These are phyloP conservation scores for Nycticorax nycticorax DNA, from an alignment of 2,113 vertebrate species.

Conservation along the genomic window DNA sequence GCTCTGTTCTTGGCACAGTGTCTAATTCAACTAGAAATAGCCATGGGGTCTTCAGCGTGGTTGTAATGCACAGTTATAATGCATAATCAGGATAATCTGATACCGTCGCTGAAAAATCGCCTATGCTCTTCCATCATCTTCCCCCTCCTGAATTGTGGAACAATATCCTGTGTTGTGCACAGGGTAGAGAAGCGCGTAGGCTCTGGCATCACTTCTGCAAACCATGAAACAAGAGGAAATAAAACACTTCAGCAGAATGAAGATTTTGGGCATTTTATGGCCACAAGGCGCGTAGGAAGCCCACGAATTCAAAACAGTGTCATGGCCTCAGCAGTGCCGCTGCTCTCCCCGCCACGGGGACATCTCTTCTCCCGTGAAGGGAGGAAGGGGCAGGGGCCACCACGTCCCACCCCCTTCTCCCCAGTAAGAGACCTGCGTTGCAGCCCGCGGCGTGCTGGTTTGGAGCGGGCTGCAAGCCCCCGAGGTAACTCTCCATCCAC, in stretches of 20 bases:
- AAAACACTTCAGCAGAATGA: not conserved
- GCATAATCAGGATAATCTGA: not conserved
- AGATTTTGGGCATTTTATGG: constrained; percentile 22
- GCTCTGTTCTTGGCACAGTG: not conserved
- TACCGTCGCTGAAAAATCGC: not conserved
- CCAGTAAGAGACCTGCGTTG: constrained; percentile 79
- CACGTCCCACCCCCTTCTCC: constrained; percentile 78
- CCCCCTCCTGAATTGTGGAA: not conserved
- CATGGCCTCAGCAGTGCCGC: constrained; percentile 71
- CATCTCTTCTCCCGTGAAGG: constrained; percentile 79
- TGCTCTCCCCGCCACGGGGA: constrained; percentile 73
- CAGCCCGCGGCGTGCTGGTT: constrained; percentile 75
- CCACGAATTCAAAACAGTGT: constrained; percentile 76
- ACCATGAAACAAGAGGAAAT: not conserved
- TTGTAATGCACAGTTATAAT: not conserved
- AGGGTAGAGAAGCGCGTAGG: not conserved
- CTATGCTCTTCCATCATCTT: not conserved
- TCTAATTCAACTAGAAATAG: not conserved
- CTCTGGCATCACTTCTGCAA: not conserved
- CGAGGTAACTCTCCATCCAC: not conserved
- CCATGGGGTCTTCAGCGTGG: not conserved
- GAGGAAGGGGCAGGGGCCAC: constrained; percentile 75
- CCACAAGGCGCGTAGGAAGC: constrained; percentile 71
- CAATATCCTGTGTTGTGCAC: not conserved
- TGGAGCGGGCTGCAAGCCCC: constrained; percentile 67